Percentiles rank a stretch among this genome's conserved stretches.
phyloP scores from a whole-genome alignment of 2,888 invertebrate genomes.

The Archips crataeganus region DNA sequence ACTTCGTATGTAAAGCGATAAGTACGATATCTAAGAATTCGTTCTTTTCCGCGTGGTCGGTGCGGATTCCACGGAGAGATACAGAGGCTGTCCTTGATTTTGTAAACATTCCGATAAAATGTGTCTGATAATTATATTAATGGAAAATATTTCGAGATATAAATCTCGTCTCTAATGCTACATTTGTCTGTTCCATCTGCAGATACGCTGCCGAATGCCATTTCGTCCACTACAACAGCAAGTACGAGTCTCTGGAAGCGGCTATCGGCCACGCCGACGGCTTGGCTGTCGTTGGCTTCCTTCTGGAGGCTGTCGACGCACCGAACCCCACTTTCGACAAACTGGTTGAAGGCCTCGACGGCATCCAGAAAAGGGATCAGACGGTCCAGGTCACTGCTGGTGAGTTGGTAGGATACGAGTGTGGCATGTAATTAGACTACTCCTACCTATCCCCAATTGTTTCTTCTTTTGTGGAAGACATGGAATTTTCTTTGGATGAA shows the following conservation, averaged over 20 bases:
- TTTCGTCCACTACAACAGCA: slow-evolving; percentile 91
- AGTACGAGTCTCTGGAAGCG: slow-evolving; percentile 87
- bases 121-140: too few species aligned
- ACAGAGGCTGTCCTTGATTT: neutral
- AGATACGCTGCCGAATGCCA: slow-evolving; percentile 92
- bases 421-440: too few species aligned
- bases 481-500: too few species aligned
- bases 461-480: too few species aligned
- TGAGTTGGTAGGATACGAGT: slow-evolving; percentile 45
- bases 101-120: neutral
- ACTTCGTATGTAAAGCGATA: neutral
- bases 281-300: slow-evolving; percentile 89
- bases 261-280: slow-evolving; percentile 90
- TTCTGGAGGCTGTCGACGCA: slow-evolving; percentile 86
- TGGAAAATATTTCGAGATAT: neutral
- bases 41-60: neutral
- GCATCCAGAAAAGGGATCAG: slow-evolving; percentile 71
- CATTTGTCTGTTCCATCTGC: slow-evolving; percentile 36
- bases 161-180: too few species aligned
- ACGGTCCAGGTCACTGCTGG: slow-evolving; percentile 71
- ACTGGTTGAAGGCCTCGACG: slow-evolving; percentile 83
- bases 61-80: neutral
- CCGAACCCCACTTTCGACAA: slow-evolving; percentile 87
- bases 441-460: too few species aligned
- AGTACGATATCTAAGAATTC: neutral